These are phyloP conservation scores for Fopius arisanus DNA, from an alignment of 1,140 invertebrate genomes.

Conservation along the genomic window DNA sequence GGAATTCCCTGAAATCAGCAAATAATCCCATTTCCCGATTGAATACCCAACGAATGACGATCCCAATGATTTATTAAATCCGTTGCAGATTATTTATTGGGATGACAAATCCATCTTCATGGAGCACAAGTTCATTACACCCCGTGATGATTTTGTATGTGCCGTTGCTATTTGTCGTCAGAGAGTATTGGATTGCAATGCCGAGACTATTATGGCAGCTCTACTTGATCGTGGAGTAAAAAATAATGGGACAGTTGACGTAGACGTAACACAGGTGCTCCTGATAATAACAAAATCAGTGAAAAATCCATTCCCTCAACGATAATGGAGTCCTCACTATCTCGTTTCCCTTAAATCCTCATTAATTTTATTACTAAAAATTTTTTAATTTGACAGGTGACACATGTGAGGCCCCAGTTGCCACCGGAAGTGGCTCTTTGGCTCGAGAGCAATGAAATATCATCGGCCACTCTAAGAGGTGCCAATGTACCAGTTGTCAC, in stretches of 20 bases:
- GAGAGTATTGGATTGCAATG: constrained; percentile 76
- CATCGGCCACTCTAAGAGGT: constrained; percentile 67
- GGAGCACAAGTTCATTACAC: constrained; percentile 85
- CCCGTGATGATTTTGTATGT: constrained; percentile 79
- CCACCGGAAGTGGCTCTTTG: constrained; percentile 70
- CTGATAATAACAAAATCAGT: neutral
- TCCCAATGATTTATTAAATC: constrained; percentile 3
- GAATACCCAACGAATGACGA: neutral
- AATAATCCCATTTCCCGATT: too few relatives aligned
- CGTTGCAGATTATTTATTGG: constrained; percentile 79
- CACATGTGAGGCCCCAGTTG: constrained; percentile 67
- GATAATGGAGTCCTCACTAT: neutral
- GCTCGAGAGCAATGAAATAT: constrained; percentile 76
- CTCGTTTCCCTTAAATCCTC: neutral
- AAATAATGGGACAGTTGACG: constrained; percentile 53
- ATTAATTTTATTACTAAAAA: too few relatives aligned
- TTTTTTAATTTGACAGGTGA: constrained; percentile 41
- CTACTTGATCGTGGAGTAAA: constrained; percentile 58
- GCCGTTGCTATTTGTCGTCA: constrained; percentile 82
- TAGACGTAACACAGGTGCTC: constrained; percentile 55
- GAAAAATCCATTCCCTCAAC: neutral
- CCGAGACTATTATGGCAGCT: constrained; percentile 65
- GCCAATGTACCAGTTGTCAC: constrained; percentile 6
- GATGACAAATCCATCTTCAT: constrained; percentile 84
- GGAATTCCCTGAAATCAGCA: constrained; percentile 1